Evolutionary conservation across 2,113 vertebrate genomes (phyloP).

Genomic region (Platanista minor): DNA sequence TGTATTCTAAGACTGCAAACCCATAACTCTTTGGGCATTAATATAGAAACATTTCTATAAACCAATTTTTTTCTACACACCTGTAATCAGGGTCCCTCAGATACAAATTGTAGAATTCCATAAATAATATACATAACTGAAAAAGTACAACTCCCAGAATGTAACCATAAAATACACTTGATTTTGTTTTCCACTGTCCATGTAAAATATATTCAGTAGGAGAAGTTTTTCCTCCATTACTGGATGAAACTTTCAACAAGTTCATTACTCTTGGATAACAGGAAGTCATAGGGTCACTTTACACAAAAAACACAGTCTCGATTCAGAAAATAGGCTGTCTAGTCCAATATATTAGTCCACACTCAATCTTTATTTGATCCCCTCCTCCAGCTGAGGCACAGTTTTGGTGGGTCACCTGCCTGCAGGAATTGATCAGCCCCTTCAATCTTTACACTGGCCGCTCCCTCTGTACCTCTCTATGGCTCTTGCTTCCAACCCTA

Average conservation of each 20-base stretch:
- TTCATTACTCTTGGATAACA: constrained; percentile 34
- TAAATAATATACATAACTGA: background rate
- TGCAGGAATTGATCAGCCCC: background rate
- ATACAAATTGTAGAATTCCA: background rate
- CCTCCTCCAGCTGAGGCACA: background rate
- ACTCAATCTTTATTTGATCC: background rate
- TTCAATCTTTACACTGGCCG: background rate
- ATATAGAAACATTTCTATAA: background rate
- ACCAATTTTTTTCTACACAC: background rate
- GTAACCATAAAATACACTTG: background rate
- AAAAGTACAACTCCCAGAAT: background rate
- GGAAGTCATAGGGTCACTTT: constrained; percentile 19
- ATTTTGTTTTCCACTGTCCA: background rate
- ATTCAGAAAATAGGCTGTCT: constrained; percentile 41
- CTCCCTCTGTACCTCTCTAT: background rate
- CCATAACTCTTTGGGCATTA: background rate
- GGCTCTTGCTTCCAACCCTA: background rate
- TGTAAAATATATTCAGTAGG: background rate
- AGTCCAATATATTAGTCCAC: background rate
- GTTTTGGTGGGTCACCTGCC: background rate
- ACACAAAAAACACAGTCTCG: background rate
- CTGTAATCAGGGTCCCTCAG: background rate
- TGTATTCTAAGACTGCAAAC: background rate
- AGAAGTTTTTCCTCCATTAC: background rate
- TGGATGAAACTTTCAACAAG: background rate